These are phyloP conservation scores for Cichladusa arquata DNA, from an alignment of 2,113 vertebrate species.

Conservation along the genomic window DNA sequence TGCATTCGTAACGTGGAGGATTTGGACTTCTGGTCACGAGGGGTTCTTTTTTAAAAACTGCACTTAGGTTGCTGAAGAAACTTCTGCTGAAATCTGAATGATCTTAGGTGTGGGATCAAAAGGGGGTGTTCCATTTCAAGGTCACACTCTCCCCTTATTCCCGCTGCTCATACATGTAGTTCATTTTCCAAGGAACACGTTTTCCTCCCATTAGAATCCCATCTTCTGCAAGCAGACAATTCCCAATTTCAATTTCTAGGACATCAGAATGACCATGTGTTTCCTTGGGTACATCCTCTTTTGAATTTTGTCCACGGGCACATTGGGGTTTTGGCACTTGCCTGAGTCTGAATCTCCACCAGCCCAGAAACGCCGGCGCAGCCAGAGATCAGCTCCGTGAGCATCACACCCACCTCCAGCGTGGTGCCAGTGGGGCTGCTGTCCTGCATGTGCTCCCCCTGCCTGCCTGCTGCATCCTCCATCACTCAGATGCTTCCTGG, in stretches of 20 bases:
- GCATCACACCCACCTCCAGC: neutral
- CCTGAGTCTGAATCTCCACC: neutral
- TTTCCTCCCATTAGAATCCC: neutral
- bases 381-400: accelerated
- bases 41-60: neutral
- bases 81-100: neutral
- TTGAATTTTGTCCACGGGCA: neutral
- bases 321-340: neutral
- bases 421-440: accelerated
- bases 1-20: accelerated
- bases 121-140: neutral
- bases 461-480: neutral
- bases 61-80: neutral
- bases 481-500: neutral
- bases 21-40: neutral
- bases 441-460: accelerated
- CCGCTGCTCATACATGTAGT: neutral
- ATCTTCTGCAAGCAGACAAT: neutral
- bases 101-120: neutral
- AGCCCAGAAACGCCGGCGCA: accelerated
- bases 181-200: neutral
- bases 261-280: neutral
- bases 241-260: neutral
- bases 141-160: neutral
- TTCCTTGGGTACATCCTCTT: neutral